Evolutionary conservation across 2,797 vertebrate species (phyloP).

Genomic region (Pseudochirops corinnae): DNA sequence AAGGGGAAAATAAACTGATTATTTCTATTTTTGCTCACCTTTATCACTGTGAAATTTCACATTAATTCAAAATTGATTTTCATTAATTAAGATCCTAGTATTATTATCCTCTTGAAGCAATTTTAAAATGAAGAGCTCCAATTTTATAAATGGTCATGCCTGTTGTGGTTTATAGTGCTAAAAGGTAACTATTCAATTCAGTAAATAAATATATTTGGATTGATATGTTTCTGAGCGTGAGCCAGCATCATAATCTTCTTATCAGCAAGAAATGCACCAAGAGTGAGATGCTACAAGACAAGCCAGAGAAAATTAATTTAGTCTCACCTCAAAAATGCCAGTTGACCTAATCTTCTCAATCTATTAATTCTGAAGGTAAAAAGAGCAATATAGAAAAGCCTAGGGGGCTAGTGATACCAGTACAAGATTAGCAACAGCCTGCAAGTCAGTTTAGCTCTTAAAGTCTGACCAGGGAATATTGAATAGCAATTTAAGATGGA

Average conservation of each 20-base stretch:
- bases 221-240: slow-evolving; percentile 64
- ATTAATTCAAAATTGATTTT: slow-evolving; percentile 80
- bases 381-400: slow-evolving; percentile 70
- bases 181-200: slow-evolving; percentile 73
- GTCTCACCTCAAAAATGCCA: slow-evolving; percentile 75
- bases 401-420: slow-evolving; percentile 64
- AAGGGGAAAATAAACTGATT: slow-evolving; percentile 67
- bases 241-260: slow-evolving; percentile 79
- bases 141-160: slow-evolving; percentile 78
- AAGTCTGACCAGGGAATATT: slow-evolving; percentile 72
- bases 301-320: slow-evolving; percentile 76
- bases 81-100: slow-evolving; percentile 82
- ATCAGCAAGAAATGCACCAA: slow-evolving; percentile 76
- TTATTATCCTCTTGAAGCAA: slow-evolving; percentile 81
- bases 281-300: slow-evolving; percentile 78
- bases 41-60: slow-evolving; percentile 77
- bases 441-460: slow-evolving; percentile 36
- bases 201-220: slow-evolving; percentile 72
- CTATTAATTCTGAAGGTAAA: slow-evolving; percentile 75
- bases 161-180: slow-evolving; percentile 68
- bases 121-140: slow-evolving; percentile 78
- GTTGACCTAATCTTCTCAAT: slow-evolving; percentile 68
- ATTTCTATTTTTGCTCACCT: slow-evolving; percentile 50
- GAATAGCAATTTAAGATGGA: slow-evolving; percentile 74
- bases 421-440: slow-evolving; percentile 47